Base-by-base conservation (phyloP, 2,888 invertebrate genomes). In the Acrocera orbiculus region DNA sequence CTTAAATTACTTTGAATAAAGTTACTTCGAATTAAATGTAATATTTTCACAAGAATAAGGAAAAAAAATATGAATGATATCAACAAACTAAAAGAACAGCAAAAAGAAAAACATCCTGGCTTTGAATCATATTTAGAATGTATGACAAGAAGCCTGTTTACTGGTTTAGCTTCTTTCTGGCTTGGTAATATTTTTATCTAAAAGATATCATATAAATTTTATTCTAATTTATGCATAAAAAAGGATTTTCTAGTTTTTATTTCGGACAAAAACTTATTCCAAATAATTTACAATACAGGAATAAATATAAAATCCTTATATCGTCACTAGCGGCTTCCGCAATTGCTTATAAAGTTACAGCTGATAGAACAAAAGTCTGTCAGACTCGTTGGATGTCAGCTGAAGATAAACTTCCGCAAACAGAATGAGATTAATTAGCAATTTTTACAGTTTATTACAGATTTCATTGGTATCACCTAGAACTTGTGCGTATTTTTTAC, bases 321-420 rank as follows among this genome's bases (percentile, higher is more conserved):
- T 61, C 64, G 8, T 49, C 58, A 0, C 14, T 53, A 17, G 47
- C 48, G 3, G 56, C 55, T 14, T 50, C 54, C 2, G 46, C 46
- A 1, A 41, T 56, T 2, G 49, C 61, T 1, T 64, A 62, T 36
- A 50, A 57, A 35, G 41, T 59, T 2, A 61, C 63, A 3, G 51
- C 52, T 9, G 50, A 51, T 11, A 48, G 58, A 11, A 58, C 59
- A 1, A 54, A 52, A 39, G 46, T 56, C n/a, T 64, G 63, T 38
- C 62, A 62, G 47, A 56, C 58, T 10, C 56, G 54, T 28, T 64
- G 64, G 63, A 55, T 63, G 56, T 60, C 62, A 20, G 52, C 51
- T 11, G 63, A 62, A 43, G 52, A 54, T 36, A 62, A 60, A 39
- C 53, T 56, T 38, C 37, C 5, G 10, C 47, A 41, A 37, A 34